phyloP scores from a whole-genome alignment of 2,797 vertebrate genomes.

The Decapterus maruadsi region DNA sequence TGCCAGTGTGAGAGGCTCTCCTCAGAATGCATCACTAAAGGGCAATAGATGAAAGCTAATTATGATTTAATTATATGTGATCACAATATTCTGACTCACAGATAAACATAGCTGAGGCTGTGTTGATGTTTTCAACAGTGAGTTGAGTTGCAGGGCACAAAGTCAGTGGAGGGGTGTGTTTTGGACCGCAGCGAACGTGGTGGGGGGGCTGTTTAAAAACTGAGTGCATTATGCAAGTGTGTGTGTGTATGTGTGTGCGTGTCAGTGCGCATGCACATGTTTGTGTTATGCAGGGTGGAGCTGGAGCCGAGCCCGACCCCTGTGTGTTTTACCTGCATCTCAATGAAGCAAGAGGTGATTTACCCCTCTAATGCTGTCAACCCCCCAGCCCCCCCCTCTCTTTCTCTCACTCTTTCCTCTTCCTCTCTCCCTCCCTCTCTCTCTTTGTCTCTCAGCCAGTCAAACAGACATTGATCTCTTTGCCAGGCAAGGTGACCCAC shows the following conservation, averaged over 20 bases:
- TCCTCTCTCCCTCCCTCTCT: constrained; percentile 37
- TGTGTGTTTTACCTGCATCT: constrained; percentile 84
- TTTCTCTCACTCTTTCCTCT: constrained; percentile 25
- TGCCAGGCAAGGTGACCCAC: constrained; percentile 87
- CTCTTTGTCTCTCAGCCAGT: constrained; percentile 71
- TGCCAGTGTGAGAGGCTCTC: constrained; percentile 33
- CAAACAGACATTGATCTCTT: constrained; percentile 88
- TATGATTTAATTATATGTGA: constrained; percentile 68
- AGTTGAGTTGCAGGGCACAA: constrained; percentile 68
- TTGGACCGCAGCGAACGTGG: constrained; percentile 36
- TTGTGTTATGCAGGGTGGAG: constrained; percentile 67
- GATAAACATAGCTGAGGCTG: constrained; percentile 59
- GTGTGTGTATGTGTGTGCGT: constrained; percentile 13
- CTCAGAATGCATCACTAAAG: constrained; percentile 66
- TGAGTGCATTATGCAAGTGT: constrained; percentile 24
- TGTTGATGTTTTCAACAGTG: constrained; percentile 63
- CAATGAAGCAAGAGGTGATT: constrained; percentile 84
- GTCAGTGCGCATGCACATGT: constrained; percentile 29
- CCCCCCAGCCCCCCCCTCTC: constrained; percentile 54
- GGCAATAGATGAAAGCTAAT: constrained; percentile 76
- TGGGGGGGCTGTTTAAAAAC: constrained; percentile 7
- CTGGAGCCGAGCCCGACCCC: constrained; percentile 74
- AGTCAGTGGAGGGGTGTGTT: constrained; percentile 60
- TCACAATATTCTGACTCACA: constrained; percentile 59
- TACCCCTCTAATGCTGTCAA: constrained; percentile 74